phyloP scores from a whole-genome alignment of 2,113 vertebrate species.

The Castor canadensis region DNA sequence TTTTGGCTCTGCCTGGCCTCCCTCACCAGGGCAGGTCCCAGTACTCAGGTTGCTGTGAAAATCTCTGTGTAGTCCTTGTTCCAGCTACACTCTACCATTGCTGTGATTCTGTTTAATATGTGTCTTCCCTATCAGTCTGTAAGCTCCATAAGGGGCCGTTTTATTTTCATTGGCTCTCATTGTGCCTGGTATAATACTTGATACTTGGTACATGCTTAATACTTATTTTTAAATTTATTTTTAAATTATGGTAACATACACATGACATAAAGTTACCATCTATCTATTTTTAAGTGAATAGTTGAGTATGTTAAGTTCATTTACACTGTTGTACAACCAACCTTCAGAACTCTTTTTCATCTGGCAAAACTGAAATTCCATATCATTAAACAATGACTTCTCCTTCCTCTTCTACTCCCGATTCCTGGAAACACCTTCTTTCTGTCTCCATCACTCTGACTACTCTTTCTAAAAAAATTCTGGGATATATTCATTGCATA shows the following conservation, averaged over 20 bases:
- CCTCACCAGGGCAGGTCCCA: neutral
- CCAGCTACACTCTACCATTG: neutral
- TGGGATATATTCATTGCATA: too few relatives aligned
- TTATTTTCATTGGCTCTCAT: neutral
- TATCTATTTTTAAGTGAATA: neutral
- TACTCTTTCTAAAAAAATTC: neutral
- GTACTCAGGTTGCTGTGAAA: neutral
- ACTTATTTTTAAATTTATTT: neutral
- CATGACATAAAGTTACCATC: neutral
- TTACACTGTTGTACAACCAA: neutral
- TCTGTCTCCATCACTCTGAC: neutral
- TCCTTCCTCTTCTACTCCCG: too few relatives aligned
- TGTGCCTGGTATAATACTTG: neutral
- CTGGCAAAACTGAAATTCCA: neutral
- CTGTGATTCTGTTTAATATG: neutral
- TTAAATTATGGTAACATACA: neutral
- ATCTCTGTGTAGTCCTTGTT: neutral
- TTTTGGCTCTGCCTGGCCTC: neutral
- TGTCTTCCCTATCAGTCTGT: neutral
- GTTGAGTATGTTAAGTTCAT: neutral
- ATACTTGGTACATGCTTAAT: neutral
- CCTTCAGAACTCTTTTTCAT: neutral
- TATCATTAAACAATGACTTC: neutral
- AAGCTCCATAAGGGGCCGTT: neutral
- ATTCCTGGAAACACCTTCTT: neutral